These are phyloP conservation scores for Chlamydotis undulata DNA, from an alignment of 2,113 vertebrate genomes.

Conservation along the genomic window DNA sequence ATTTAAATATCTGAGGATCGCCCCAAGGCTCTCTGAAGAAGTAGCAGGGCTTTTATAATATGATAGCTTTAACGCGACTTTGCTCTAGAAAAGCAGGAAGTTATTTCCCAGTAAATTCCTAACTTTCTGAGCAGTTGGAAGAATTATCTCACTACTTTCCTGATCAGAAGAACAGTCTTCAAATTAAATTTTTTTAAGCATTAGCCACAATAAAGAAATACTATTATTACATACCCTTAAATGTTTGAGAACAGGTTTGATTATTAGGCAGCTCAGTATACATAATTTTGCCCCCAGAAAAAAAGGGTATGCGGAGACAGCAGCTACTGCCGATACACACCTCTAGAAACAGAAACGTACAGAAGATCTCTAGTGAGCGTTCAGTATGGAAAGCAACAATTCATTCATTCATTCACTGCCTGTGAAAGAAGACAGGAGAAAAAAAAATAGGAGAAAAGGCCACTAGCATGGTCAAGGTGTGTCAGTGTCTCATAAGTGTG, in stretches of 20 bases:
- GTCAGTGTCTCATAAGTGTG: neutral
- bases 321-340: neutral
- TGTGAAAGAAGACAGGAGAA: neutral
- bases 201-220: neutral
- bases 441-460: neutral
- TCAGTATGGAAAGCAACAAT: neutral
- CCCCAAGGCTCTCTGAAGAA: constrained; percentile 66
- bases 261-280: neutral
- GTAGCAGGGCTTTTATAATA: constrained; percentile 54
- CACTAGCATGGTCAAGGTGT: neutral
- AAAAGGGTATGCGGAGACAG: neutral
- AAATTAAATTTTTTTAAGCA: neutral
- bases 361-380: neutral
- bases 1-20: constrained; percentile 70
- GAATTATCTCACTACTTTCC: neutral
- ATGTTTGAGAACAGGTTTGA: neutral
- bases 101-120: neutral
- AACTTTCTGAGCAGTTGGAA: neutral
- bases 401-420: too few relatives aligned
- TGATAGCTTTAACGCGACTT: constrained; percentile 41
- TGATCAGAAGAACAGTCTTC: neutral
- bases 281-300: neutral
- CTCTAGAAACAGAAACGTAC: neutral
- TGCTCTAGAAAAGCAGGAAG: neutral
- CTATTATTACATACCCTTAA: neutral